Evolutionary conservation across 2,888 invertebrate genomes (phyloP).

Genomic region (Sphaeridia pumilis): DNA sequence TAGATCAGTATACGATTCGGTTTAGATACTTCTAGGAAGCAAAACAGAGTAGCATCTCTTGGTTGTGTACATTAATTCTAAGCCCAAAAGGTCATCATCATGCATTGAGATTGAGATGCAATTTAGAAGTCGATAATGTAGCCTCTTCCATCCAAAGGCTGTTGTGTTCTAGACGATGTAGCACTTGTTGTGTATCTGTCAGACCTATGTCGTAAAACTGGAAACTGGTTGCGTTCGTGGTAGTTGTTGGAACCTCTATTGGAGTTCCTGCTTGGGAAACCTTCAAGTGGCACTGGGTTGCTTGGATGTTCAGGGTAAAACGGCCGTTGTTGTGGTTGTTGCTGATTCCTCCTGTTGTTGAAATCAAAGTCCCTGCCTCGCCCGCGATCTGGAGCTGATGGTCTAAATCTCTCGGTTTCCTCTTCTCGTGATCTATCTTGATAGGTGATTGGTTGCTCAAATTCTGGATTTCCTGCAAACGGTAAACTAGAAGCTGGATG

Average conservation of each 20-base stretch:
- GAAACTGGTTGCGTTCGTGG: conserved; percentile 2
- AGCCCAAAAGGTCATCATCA: neutral
- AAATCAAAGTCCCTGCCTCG: no score
- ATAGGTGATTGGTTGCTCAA: neutral
- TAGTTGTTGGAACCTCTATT: neutral
- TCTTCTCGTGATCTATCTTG: conserved; percentile 2
- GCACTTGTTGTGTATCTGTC: conserved; percentile 5
- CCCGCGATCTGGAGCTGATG: no score
- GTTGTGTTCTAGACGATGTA: neutral
- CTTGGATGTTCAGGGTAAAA: neutral
- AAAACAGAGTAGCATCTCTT: no score
- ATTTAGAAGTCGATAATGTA: conserved; percentile 26
- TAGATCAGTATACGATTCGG: no score
- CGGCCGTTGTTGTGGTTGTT: neutral
- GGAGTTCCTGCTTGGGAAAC: neutral
- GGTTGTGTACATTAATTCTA: no score
- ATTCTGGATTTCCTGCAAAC: neutral
- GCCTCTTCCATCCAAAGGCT: conserved; percentile 13
- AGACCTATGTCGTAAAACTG: conserved; percentile 7
- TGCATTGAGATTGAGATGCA: neutral
- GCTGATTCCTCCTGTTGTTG: neutral
- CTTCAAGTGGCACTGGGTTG: neutral
- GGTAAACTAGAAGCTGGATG: neutral
- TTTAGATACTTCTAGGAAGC: no score
- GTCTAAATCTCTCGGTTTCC: neutral